Evolutionary conservation across 1,140 invertebrate species (phyloP), one percentile per base, ranked within the genome.

Genomic region (Subanguina moxae): DNA sequence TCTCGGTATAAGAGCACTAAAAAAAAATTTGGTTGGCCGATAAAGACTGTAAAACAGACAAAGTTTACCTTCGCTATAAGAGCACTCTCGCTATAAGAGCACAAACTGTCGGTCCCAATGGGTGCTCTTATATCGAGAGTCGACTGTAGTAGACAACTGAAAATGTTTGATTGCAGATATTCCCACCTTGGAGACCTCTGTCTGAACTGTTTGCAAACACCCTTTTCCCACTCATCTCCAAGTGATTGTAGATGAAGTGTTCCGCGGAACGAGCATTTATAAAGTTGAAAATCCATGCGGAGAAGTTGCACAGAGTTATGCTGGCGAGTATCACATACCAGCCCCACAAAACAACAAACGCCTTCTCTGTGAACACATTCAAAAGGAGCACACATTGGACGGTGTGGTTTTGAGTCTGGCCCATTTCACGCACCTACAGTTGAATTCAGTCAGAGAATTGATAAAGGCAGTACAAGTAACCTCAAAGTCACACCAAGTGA

Each of bases 401-500:
- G 25, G 78, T 80, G 61, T 80, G 78, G 21, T 64, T 82, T 59
- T 79, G 76, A 7, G 71, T 66, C 48, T 80, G 82, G 23, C 81
- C 78, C 78, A 80, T 80, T 62, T 80, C 79, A 28, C 78, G 72
- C 7, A 80, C 75, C 72, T 77, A 45, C 58, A 65, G 52, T 28
- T 15, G 11, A 63, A 15, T 1, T 57, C 3, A 56, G 3, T 13
- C 3, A 56, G 28, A 23, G 13, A 56, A 5, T 56, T 56, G 3
- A 5, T 56, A 23, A 13, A 28, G 13, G 52, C 9, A 56, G 3
- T 13, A 56, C n/a, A 67, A 27, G 83, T 76, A 38, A 86, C 85
- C 63, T 85, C 81, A 74, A 86, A 86, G 74, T 86, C 84, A 75
- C 86, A 86, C 58, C 86, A 77, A 23, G 86, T 86, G 9, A 86